Evolutionary conservation across 2,113 vertebrate species (phyloP), one percentile per base, ranked within the genome.

Genomic region (Andinoacara biseriatus): DNA sequence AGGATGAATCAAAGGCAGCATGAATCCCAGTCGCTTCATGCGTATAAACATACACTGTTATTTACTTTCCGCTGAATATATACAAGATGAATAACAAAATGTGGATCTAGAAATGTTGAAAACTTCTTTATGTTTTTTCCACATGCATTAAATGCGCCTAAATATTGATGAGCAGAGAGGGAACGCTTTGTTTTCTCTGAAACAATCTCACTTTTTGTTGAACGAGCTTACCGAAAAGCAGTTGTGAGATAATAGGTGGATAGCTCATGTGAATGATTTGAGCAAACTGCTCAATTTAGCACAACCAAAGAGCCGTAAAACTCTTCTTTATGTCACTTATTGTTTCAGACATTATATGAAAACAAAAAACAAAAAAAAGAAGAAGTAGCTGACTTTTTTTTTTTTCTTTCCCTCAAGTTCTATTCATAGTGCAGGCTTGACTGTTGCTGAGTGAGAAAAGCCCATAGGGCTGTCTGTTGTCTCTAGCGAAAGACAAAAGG

Each of bases 391-490:
- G 9, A 35, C 9, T n/a, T 58, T 78, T 61, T 54, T 22, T 35
- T 31, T 24, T 3, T 38, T 3, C 7, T 7, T 74, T 33, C 63
- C 29, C 54, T 81, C 0, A 76, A 69, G 24, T 52, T 90, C 62
- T 83, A 82, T 85, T 88, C 78, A 77, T 78, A 69, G 54, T 43
- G 4, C 58, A 52, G 33, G 38, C 80, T 31, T 22, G 29, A 17
- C 77, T 43, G 74, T 67, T 84, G 65, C 85, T 63, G 75, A 85
- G 78, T 18, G 43, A 77, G 31, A 67, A 88, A 86, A 80, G 69
- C 24, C 72, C 76, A 80, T 7, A 2, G 5, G 52, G 43, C 60
- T 74, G 63, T 76, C 40, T 61, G 67, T 43, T 82, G 83, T 84
- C 72, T 89, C 35, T 46, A 74, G 84, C 4, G 58, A 67, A 84